A percentile compares a stretch with the other conserved stretches of the same genome.
Conservation (phyloP, 2,888 invertebrate species). For the Ischnura elegans region DNA sequence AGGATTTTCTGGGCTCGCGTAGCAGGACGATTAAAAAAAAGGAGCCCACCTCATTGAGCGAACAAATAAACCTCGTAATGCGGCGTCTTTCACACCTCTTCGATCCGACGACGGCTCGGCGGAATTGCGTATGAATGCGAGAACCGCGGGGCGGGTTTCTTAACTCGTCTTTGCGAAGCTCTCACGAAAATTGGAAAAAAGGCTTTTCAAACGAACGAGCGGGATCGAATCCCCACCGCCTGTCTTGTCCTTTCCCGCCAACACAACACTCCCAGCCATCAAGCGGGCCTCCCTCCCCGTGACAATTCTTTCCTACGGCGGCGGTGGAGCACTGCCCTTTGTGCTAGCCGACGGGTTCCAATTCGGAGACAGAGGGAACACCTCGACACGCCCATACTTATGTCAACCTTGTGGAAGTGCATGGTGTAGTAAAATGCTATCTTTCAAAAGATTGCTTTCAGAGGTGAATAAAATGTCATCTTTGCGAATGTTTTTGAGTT, state of each 20-base stretch:
- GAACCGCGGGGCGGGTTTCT: background rate
- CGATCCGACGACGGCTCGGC: background rate
- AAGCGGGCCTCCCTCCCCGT: background rate
- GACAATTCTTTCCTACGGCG: background rate
- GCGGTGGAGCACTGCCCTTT: background rate
- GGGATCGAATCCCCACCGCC: background rate
- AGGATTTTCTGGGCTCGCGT: background rate
- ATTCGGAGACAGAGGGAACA: background rate
- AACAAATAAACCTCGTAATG: background rate
- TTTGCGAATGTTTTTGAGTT: too few relatives aligned
- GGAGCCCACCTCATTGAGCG: background rate
- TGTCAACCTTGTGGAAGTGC: too few relatives aligned
- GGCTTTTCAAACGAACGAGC: background rate
- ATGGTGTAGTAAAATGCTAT: too few relatives aligned
- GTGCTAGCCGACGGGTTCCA: background rate
- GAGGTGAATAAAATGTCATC: too few relatives aligned
- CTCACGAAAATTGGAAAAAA: conserved; percentile 48
- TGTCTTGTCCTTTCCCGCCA: background rate
- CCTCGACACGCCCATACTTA: too few relatives aligned
- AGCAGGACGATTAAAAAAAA: background rate
- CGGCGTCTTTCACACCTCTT: background rate
- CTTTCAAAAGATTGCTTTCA: background rate
- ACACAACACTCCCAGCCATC: too few relatives aligned
- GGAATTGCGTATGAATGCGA: background rate
- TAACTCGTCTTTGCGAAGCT: background rate